A percentile compares a stretch with the other conserved stretches of the same genome.
These are phyloP conservation scores for Lutraria lutraria DNA, from an alignment of 2,888 invertebrate genomes.

Conservation along the genomic window DNA sequence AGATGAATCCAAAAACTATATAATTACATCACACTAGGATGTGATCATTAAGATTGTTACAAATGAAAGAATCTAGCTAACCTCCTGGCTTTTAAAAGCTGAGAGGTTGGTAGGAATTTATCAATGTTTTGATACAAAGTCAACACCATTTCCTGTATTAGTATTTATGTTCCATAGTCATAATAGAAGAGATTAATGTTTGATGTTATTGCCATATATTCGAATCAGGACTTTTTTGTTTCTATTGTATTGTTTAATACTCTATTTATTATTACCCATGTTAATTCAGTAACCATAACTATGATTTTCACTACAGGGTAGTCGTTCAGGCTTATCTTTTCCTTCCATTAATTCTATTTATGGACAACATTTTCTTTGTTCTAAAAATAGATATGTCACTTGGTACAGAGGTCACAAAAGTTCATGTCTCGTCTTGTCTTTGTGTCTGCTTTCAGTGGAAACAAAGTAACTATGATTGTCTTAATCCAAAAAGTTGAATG, in stretches of 20 bases:
- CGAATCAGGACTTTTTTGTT: constrained; percentile 55
- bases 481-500: constrained; percentile 43
- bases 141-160: background rate
- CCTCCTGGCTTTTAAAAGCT: background rate
- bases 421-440: constrained; percentile 49
- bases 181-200: constrained; percentile 54
- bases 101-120: background rate
- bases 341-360: constrained; percentile 46
- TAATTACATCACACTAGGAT: background rate
- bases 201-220: constrained; percentile 47
- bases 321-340: constrained; percentile 32
- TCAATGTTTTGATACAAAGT: background rate
- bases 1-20: constrained; percentile 40
- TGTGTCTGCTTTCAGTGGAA: constrained; percentile 33
- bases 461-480: constrained; percentile 33
- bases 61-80: background rate
- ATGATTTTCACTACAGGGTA: constrained; percentile 52
- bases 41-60: background rate
- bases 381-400: constrained; percentile 57
- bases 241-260: constrained; percentile 50
- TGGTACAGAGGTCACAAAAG: constrained; percentile 65
- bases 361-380: constrained; percentile 55
- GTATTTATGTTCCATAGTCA: constrained; percentile 45
- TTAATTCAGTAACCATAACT: constrained; percentile 46
- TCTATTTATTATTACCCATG: constrained; percentile 47